These are phyloP conservation scores for Trichonephila clavata DNA, from an alignment of 1,140 invertebrate species.

Conservation along the genomic window DNA sequence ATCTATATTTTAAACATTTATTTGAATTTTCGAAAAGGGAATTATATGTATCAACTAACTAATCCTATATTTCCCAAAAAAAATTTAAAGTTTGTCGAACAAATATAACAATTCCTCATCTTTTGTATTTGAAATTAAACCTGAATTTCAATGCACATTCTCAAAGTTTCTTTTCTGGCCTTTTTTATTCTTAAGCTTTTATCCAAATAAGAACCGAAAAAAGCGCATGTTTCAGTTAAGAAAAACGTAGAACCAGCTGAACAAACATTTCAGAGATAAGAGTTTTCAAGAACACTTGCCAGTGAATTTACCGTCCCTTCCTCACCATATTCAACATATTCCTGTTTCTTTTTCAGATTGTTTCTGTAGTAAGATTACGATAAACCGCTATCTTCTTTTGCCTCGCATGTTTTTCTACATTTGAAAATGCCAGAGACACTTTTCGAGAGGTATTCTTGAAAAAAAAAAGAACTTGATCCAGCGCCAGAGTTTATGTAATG, in stretches of 20 bases:
- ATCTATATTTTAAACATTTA: background rate
- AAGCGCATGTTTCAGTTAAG: slow-evolving; percentile 26
- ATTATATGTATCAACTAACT: background rate
- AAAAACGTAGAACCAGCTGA: slow-evolving; percentile 46
- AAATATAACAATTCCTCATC: background rate
- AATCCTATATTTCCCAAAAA: background rate
- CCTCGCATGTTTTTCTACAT: slow-evolving; percentile 28
- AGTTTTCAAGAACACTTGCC: slow-evolving; percentile 57
- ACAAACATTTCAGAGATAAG: slow-evolving; percentile 54
- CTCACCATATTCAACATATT: slow-evolving; percentile 18
- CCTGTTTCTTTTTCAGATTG: slow-evolving; percentile 35
- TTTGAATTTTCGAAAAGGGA: background rate
- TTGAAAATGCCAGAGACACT: background rate
- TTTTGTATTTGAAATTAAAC: slow-evolving; percentile 57
- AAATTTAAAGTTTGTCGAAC: background rate
- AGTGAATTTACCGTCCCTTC: slow-evolving; percentile 34
- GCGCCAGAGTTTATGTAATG: background rate
- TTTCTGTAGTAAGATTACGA: slow-evolving; percentile 44
- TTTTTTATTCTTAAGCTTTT: slow-evolving; percentile 3
- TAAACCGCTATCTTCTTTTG: slow-evolving; percentile 24
- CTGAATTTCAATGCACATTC: background rate
- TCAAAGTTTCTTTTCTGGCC: background rate
- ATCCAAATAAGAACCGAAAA: slow-evolving; percentile 26
- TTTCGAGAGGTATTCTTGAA: background rate
- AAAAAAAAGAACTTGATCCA: background rate